Percentiles rank a stretch among this genome's conserved stretches.
phyloP scores from a whole-genome alignment of 2,113 vertebrate species.

The Arothron firmamentum region DNA sequence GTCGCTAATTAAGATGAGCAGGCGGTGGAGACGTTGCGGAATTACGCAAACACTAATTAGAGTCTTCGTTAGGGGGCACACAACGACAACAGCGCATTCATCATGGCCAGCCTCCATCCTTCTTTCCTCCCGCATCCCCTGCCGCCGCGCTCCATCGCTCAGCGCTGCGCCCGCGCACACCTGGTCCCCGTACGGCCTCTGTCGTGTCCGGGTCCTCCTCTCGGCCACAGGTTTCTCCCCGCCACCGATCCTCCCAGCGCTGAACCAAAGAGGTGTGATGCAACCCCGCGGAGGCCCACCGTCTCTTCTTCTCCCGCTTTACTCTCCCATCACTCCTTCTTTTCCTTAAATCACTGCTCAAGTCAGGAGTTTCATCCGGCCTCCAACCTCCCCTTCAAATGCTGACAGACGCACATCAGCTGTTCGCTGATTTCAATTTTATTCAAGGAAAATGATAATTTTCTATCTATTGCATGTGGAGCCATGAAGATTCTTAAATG shows the following conservation, averaged over 20 bases:
- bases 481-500: no score
- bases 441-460: no score
- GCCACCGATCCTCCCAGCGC: conserved; percentile 42
- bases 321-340: conserved; percentile 22
- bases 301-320: no score
- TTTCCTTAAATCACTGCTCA: conserved; percentile 27
- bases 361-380: conserved; percentile 35
- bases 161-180: neutral
- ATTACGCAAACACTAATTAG: conserved; percentile 87
- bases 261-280: conserved; percentile 47
- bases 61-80: conserved; percentile 82
- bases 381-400: conserved; percentile 20
- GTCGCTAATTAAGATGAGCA: conserved; percentile 84
- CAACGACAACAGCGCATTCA: conserved; percentile 79
- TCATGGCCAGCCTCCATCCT: conserved; percentile 68
- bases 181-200: no score
- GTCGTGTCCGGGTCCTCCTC: neutral
- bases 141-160: conserved; percentile 33
- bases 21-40: conserved; percentile 81
- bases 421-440: conserved; percentile 15
- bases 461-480: no score
- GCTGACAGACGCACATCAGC: conserved; percentile 48
- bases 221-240: neutral
- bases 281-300: conserved; percentile 7
- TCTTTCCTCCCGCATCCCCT: conserved; percentile 50